Evolutionary conservation across 1,140 invertebrate genomes (phyloP).

Genomic region (Cecropterus lyciades): DNA sequence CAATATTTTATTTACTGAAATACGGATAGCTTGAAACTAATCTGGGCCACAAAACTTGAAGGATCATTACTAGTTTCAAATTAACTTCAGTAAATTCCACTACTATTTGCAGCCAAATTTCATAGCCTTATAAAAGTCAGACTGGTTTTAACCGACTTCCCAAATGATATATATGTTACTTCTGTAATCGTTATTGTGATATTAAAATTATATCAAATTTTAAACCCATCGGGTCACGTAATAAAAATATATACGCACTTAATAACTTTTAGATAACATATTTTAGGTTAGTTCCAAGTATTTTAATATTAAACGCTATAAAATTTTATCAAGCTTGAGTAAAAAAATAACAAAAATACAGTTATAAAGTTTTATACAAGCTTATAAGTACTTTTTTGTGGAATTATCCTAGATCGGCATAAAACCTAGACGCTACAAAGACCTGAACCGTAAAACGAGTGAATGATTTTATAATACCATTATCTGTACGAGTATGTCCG

Average conservation of each 20-base stretch:
- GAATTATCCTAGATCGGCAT: slow-evolving; percentile 19
- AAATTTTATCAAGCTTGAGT: not conserved
- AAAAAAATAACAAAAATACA: not conserved
- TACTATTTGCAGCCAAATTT: too few species aligned
- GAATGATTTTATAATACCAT: slow-evolving; percentile 45
- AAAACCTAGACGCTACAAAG: slow-evolving; percentile 40
- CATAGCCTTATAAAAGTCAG: too few species aligned
- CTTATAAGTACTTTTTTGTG: slow-evolving; percentile 10
- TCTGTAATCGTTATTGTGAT: not conserved
- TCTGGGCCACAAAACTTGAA: too few species aligned
- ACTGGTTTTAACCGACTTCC: too few species aligned
- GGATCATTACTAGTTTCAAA: too few species aligned
- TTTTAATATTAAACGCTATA: not conserved
- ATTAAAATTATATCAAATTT: not conserved
- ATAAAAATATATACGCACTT: not conserved
- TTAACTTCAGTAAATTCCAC: too few species aligned
- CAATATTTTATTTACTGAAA: too few species aligned
- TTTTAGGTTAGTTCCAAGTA: not conserved
- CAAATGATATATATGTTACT: too few species aligned
- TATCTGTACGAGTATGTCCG: slow-evolving; percentile 35
- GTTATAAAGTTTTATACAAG: slow-evolving; percentile 7
- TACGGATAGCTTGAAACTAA: too few species aligned
- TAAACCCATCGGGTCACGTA: not conserved
- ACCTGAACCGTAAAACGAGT: slow-evolving; percentile 41
- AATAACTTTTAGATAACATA: too few species aligned